Conservation (phyloP, 2,888 invertebrate species). For the Campoplex capitator region DNA sequence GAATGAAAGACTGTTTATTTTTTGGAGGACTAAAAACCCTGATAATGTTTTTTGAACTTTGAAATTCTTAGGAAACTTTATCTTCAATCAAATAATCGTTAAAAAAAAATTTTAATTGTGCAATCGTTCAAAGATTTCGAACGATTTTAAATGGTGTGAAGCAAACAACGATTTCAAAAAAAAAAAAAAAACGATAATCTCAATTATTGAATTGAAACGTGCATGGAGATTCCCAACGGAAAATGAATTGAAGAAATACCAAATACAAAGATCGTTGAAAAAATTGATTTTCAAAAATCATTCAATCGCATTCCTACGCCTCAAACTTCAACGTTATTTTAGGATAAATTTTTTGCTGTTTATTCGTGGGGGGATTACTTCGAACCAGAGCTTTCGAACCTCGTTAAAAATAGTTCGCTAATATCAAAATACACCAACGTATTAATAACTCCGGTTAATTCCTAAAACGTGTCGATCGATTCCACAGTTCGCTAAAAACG, state of each 20-base stretch:
- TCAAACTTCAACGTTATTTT: neutral
- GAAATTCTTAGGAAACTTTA: neutral
- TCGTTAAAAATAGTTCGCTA: slow-evolving; percentile 5
- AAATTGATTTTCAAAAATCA: neutral
- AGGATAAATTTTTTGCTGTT: neutral
- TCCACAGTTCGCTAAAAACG: neutral
- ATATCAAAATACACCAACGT: neutral
- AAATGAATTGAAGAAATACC: neutral
- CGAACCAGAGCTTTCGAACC: neutral
- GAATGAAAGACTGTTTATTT: no score
- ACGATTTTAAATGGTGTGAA: neutral
- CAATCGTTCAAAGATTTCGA: neutral
- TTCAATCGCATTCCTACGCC: neutral
- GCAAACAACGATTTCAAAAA: neutral
- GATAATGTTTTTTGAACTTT: neutral
- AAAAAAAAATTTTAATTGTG: neutral
- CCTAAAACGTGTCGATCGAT: neutral
- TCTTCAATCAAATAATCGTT: neutral
- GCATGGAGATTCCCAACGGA: neutral
- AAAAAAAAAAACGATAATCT: neutral
- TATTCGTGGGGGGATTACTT: neutral
- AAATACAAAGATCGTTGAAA: neutral
- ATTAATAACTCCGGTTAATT: neutral
- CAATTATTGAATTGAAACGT: neutral
- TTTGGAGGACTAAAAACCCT: no score